Evolutionary conservation across 2,113 vertebrate genomes (phyloP).

Genomic region (Emydura subglobosa): DNA sequence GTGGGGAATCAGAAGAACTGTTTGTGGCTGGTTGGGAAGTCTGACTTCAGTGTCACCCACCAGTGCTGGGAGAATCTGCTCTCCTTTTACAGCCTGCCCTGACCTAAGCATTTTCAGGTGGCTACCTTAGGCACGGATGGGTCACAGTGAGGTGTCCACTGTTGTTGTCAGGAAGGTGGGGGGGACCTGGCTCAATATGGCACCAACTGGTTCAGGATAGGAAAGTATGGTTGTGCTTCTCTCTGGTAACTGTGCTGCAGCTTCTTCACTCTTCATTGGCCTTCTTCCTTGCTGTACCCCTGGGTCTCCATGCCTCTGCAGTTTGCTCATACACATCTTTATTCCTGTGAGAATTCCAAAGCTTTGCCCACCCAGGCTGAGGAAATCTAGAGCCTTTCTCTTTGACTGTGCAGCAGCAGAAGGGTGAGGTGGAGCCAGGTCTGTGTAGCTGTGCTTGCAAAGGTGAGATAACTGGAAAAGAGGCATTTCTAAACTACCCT

Average conservation of each 20-base stretch:
- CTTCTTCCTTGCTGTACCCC: neutral
- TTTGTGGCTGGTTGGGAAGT: no score
- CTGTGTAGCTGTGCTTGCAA: neutral
- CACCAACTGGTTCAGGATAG: neutral
- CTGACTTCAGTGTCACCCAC: no score
- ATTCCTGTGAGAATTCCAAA: neutral
- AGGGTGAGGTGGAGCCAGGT: neutral
- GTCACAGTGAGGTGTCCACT: neutral
- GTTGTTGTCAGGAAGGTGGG: neutral
- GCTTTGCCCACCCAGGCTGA: neutral
- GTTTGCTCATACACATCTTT: no score
- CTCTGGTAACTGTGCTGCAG: neutral
- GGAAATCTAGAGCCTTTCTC: neutral
- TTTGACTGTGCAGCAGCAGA: neutral
- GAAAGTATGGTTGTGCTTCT: neutral
- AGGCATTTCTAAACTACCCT: neutral
- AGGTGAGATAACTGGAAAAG: neutral
- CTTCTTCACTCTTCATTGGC: neutral
- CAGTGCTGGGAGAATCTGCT: no score
- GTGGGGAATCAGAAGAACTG: no score
- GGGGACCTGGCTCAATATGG: neutral
- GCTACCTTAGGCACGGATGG: no score
- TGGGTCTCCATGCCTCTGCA: neutral
- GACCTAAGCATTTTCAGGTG: no score
- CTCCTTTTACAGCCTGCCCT: no score